Percentiles rank a stretch among this genome's conserved stretches.
Evolutionary conservation across 2,797 vertebrate species (phyloP).

Genomic region (Oreochromis grahami): DNA sequence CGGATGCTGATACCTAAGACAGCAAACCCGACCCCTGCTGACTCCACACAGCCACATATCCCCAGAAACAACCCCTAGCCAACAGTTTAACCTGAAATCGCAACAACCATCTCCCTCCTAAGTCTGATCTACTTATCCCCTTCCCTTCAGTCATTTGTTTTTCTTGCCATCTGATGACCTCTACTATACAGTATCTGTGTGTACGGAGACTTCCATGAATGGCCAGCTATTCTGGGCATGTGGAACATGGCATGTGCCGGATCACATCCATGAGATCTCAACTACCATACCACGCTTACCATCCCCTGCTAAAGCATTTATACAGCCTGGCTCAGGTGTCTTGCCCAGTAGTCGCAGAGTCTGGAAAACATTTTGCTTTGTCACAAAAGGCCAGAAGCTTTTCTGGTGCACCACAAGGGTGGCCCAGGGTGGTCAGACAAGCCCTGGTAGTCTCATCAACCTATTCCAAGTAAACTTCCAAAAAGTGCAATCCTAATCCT

Average conservation of each 20-base stretch:
- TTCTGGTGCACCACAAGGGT: background rate
- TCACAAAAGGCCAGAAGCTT: constrained; percentile 20
- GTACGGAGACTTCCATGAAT: constrained; percentile 66
- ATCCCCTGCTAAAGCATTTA: constrained; percentile 23
- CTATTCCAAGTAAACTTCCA: background rate
- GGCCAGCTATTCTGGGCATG: constrained; percentile 69
- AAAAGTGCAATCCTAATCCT: background rate
- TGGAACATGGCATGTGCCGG: constrained; percentile 63
- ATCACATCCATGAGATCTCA: constrained; percentile 42
- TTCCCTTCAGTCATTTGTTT: constrained; percentile 45
- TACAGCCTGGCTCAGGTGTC: constrained; percentile 34
- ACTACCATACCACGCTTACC: constrained; percentile 12
- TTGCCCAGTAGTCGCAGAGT: constrained; percentile 16
- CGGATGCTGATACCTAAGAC: constrained; percentile 71
- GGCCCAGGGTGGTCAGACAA: background rate
- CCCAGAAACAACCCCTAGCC: constrained; percentile 41
- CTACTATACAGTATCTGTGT: constrained; percentile 74
- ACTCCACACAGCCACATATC: constrained; percentile 53
- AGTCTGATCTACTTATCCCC: background rate
- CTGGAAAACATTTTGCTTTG: constrained; percentile 40
- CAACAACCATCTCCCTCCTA: constrained; percentile 5
- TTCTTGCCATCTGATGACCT: constrained; percentile 49
- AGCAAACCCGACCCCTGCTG: constrained; percentile 66
- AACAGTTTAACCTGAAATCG: constrained; percentile 1
- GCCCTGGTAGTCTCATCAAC: background rate